Base-by-base conservation (phyloP, 64 coral and sea anemone species). In the Montipora capricornis region DNA sequence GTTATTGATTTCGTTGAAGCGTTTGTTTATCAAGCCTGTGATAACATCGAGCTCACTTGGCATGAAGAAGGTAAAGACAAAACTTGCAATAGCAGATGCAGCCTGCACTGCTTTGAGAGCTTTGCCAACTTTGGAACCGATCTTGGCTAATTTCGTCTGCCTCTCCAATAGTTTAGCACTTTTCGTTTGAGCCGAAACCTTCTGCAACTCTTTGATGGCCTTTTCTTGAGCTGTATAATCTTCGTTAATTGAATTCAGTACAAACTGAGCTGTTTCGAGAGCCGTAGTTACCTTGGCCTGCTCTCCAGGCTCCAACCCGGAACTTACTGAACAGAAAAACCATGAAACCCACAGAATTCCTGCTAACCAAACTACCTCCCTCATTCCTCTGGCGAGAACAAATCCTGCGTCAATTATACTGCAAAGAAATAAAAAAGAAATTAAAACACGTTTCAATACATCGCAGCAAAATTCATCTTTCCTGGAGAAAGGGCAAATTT, bases 1-100 rank as follows among this genome's bases (percentile, higher is more conserved):
- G 51, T 3, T 8, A 59, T 80, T 80, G 46, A 80, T 49, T 24
- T 80, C 51, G 3, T 80, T 80, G 51, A 80, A 80, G 19, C 50
- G 78, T 59, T 59, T 16, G 14, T 59, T 80, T 59, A 80, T 80
- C 46, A 80, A 80, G 51, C 6, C n/a, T 0, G 78, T 80, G n/a
- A 80, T 80, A 49, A 80, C 78, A 59, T 80, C 78, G 2, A 80
- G 78, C 17, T 80, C 51, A 22, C 78, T 80, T 24, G 78, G 78
- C 78, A 80, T 80, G 19, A 80, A 80, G n/a, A 80, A 80, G 1
- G 78, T 59, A 59, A 80, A 80, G 17, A 59, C 78, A 59, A 80
- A 80, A 80, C 51, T 80, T 24, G 78, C 78, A 22, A 80, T 59
- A 6, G 78, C 51, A 50, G 78, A 55, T 59, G 51, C 78, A 80